Evolutionary conservation across 2,888 invertebrate species (phyloP), one percentile per base, ranked within the genome.

Genomic region (Tuberolachnus salignus): DNA sequence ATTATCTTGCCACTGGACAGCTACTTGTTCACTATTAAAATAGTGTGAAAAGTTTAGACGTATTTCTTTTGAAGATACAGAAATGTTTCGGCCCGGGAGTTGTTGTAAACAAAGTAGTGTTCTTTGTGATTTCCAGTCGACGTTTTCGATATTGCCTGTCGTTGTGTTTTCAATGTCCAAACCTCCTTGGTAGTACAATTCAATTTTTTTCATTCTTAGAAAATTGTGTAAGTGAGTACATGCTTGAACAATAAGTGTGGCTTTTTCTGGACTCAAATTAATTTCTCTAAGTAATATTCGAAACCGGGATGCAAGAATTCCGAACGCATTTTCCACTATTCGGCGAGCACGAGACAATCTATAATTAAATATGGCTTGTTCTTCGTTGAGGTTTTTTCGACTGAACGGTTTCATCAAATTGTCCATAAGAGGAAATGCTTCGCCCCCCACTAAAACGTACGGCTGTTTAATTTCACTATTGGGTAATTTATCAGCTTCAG

Each of bases 291-390:
- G n/a, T 1, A 72, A 72, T 49, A 72, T 72, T 51, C 49, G n/a
- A 19, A 72, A 72, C 61, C 49, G 46, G 9, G 61, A 61, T 51
- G 72, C 26, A 8, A 72, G 19, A 55, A 83, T 83, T 21, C 82
- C 80, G 57, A 82, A 83, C 34, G 73, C 82, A 81, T 83, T 82
- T 80, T 82, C 82, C 55, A 82, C 64, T 21, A 81, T 81, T 42
- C 81, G 63, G 53, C 82, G 59, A 51, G 74, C 81, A 66, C 81
- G 75, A 46, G 82, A 83, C 21, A 83, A 42, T 26, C 82, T 80
- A 78, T 84, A 84, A 72, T 83, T 83, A 49, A 81, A 82, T 66
- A 83, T 82, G 1, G 70, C 49, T 74, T 81, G 26, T 81, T 70
- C 82, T 78, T 73, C 67, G 23, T 70, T 61, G 26, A 23, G 69